phyloP scores from a whole-genome alignment of 2,888 invertebrate genomes.

The Orchestes rusci region DNA sequence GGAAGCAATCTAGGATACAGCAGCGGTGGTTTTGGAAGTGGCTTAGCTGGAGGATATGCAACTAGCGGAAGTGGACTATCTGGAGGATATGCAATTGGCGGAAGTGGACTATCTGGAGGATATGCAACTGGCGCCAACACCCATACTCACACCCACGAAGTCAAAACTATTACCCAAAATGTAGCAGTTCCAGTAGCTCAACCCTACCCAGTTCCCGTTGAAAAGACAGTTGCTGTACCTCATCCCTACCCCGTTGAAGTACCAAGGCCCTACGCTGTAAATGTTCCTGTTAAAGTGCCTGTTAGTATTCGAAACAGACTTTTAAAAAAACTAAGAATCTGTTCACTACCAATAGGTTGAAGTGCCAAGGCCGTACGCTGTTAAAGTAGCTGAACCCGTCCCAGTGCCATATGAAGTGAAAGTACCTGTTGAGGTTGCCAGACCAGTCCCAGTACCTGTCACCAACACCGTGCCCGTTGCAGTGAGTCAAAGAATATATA shows the following conservation, averaged over 20 bases:
- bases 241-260: constrained; percentile 27
- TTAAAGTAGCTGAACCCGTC: constrained; percentile 28
- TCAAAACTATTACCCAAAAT: constrained; percentile 23
- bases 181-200: constrained; percentile 30
- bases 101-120: too few species aligned
- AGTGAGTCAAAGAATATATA: constrained; percentile 27
- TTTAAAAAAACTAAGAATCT: constrained; percentile 2
- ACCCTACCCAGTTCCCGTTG: constrained; percentile 27
- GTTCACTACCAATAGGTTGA: constrained; percentile 27
- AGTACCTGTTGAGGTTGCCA: constrained; percentile 33
- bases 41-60: too few species aligned
- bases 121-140: too few species aligned
- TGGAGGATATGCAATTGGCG: too few species aligned
- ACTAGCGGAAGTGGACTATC: too few species aligned
- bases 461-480: constrained; percentile 29
- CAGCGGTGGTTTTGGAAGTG: too few species aligned
- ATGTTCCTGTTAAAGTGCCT: constrained; percentile 19
- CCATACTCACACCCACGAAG: constrained; percentile 24
- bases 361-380: constrained; percentile 34
- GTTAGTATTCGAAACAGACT: not conserved
- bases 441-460: constrained; percentile 34
- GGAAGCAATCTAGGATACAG: too few species aligned
- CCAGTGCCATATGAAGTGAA: constrained; percentile 31
- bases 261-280: too few species aligned
- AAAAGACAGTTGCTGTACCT: constrained; percentile 27